A percentile compares a stretch with the other conserved stretches of the same genome.
These are phyloP conservation scores for Fragum sueziense DNA, from an alignment of 2,888 invertebrate species.

Conservation along the genomic window DNA sequence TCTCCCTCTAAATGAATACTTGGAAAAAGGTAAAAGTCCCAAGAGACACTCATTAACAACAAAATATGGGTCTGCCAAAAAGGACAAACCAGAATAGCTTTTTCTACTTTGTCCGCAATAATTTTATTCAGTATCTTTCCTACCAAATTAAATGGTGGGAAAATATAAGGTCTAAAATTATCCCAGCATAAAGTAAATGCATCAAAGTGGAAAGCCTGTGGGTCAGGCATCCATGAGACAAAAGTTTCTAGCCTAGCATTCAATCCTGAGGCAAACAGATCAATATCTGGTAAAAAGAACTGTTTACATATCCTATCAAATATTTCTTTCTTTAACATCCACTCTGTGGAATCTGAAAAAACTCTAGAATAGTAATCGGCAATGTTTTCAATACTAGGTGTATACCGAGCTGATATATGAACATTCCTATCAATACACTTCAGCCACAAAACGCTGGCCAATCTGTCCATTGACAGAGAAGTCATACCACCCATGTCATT, in stretches of 20 bases:
- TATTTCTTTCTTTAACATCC: conserved; percentile 42
- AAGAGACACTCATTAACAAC: conserved; percentile 3
- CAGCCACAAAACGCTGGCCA: conserved; percentile 19
- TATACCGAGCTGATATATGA: conserved; percentile 23
- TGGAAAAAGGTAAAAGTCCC: neutral
- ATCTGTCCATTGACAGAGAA: conserved; percentile 20
- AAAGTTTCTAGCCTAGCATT: too few species aligned
- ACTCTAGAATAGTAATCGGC: conserved; percentile 43
- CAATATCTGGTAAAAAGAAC: conserved; percentile 27
- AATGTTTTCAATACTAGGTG: conserved; percentile 30
- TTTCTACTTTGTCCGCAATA: neutral
- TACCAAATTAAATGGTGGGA: too few species aligned
- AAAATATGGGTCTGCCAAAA: neutral
- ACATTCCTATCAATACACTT: conserved; percentile 28
- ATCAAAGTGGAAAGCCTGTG: too few species aligned
- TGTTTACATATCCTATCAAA: conserved; percentile 31
- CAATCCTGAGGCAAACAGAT: too few species aligned
- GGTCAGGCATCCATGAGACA: too few species aligned
- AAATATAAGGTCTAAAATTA: too few species aligned
- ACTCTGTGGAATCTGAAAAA: conserved; percentile 48
- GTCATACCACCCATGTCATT: conserved; percentile 36
- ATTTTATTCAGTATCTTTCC: too few species aligned
- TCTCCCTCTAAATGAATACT: too few species aligned
- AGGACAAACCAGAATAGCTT: neutral
- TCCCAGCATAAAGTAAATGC: too few species aligned